phyloP scores from a whole-genome alignment of 92 coral and sea anemone genomes.

The Diadumene lineata region DNA sequence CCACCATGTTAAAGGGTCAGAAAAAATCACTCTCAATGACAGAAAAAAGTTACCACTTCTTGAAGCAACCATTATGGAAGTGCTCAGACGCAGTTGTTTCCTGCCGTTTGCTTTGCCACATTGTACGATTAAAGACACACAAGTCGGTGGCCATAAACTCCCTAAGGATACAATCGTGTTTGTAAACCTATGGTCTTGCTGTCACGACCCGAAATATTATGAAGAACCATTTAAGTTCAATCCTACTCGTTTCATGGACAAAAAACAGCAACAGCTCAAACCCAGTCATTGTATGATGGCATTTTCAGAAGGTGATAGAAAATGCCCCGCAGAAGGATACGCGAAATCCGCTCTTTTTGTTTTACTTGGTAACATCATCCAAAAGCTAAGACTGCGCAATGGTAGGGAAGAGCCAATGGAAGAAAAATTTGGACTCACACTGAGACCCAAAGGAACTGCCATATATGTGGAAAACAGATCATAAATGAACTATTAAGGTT shows the following conservation, averaged over 20 bases:
- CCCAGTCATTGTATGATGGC: constrained; percentile 78
- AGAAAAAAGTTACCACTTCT: constrained; percentile 77
- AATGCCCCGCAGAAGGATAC: constrained; percentile 87
- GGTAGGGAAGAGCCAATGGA: constrained; percentile 75
- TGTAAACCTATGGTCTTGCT: constrained; percentile 91
- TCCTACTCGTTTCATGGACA: constrained; percentile 85
- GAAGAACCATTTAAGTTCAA: constrained; percentile 76
- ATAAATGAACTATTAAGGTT: not conserved
- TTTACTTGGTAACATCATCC: constrained; percentile 82
- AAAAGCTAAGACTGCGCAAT: constrained; percentile 65
- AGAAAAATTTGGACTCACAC: constrained; percentile 80
- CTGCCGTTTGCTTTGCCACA: constrained; percentile 95
- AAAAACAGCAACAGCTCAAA: constrained; percentile 57
- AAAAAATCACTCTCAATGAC: constrained; percentile 70
- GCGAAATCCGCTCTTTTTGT: constrained; percentile 82
- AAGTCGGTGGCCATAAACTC: constrained; percentile 71
- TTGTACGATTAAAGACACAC: constrained; percentile 84
- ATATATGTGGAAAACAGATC: constrained; percentile 55
- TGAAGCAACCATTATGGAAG: constrained; percentile 92
- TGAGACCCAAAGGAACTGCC: constrained; percentile 77
- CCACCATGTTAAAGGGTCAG: constrained; percentile 58
- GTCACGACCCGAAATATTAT: constrained; percentile 84
- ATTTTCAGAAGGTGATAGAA: constrained; percentile 91
- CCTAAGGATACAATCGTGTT: constrained; percentile 85
- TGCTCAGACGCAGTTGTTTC: constrained; percentile 83